Evolutionary conservation across 2,797 vertebrate genomes (phyloP), one percentile per base, ranked within the genome.

Genomic region (Gallirallus australis): DNA sequence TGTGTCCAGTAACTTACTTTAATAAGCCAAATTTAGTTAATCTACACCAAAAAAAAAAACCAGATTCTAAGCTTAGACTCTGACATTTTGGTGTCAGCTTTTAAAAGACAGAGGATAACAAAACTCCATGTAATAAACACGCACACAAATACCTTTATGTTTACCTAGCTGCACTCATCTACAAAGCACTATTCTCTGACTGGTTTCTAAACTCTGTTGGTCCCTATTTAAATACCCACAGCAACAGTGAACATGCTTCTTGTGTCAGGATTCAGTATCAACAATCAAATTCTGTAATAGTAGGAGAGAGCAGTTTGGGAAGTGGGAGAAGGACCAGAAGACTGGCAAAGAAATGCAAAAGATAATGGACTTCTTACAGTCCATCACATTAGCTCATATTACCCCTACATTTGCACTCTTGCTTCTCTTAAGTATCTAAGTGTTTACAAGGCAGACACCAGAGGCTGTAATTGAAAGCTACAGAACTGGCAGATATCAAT

Each of bases 161-260:
- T 0, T 12, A 3, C 5, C 21, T 28, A 37, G 47, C 42, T 59
- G 27, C 40, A 35, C 11, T 52, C 17, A 42, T 11, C 54, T 33
- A 6, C 15, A 66, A 37, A 66, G 31, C 28, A 19, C n/a, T 48
- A 1, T 30, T 65, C 37, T 77, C 52, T 7, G 3, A 7, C 8
- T 0, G 0, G 4, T 78, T 61, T 69, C 56, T 59, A n/a, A 72
- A 69, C 39, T 71, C 42, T 42, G n/a, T 1, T 39, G 11, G 13
- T 92, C 21, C 6, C 6, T 54, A 7, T 64, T 57, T 68, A 81
- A 91, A 70, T 30, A 72, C 7, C 33, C 57, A 33, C 2, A n/a
- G 33, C 35, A 84, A 61, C 35, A 12, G 25, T 0, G 1, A 70
- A 17, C 12, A 33, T 0, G 0, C 13, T 80, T 80, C 42, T 68